Percentiles rank a stretch among this genome's conserved stretches.
phyloP scores from a whole-genome alignment of 2,113 vertebrate genomes.

The Cacatua alba region DNA sequence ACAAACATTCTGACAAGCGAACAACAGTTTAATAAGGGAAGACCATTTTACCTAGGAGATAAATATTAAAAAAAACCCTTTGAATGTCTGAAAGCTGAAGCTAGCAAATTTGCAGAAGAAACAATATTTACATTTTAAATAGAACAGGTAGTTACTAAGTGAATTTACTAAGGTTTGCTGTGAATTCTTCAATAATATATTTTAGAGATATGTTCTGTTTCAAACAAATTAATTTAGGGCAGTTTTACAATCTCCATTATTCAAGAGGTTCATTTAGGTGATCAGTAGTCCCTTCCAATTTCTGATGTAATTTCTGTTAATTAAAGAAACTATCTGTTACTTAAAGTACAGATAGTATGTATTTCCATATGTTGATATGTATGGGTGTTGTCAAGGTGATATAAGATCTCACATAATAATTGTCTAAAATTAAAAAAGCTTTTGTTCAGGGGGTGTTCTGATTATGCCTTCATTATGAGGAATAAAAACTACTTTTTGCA shows the following conservation, averaged over 20 bases:
- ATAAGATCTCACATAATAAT: not conserved
- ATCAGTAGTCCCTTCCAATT: not conserved
- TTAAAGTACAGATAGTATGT: not conserved
- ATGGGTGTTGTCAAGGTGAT: not conserved
- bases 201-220: not conserved
- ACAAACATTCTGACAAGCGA: not conserved
- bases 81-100: not conserved
- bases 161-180: not conserved
- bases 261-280: not conserved
- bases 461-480: not conserved
- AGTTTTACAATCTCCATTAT: not conserved
- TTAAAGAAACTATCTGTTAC: not conserved
- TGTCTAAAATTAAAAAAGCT: not conserved
- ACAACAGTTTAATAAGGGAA: not conserved
- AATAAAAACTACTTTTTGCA: not conserved
- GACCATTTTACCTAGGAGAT: not conserved
- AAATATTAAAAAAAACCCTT: not conserved
- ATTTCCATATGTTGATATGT: not conserved
- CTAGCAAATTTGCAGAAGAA: not conserved
- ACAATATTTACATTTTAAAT: not conserved
- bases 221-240: not conserved
- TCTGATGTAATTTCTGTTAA: not conserved
- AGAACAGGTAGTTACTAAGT: not conserved
- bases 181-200: not conserved
- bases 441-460: not conserved